Conservation (phyloP, 2,113 vertebrate species). For the Ramphastos sulfuratus region DNA sequence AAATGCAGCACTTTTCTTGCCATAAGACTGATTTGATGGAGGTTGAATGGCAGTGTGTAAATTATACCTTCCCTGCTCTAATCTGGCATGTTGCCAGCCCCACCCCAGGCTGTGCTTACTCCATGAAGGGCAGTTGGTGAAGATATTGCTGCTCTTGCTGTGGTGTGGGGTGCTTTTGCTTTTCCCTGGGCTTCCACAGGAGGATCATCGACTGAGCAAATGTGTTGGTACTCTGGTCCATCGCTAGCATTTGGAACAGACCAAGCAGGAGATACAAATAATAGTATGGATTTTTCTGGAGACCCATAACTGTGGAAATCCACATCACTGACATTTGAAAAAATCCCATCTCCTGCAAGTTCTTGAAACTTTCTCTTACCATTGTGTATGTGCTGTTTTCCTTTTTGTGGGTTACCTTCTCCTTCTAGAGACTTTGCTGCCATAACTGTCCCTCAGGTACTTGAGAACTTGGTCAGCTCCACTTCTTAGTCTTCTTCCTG, state of each 20-base stretch:
- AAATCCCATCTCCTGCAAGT: fast-evolving
- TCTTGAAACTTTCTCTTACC: background rate
- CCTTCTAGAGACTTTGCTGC: background rate
- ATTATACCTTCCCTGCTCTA: background rate
- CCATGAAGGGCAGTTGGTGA: background rate
- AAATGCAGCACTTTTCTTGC: background rate
- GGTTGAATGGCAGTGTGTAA: background rate
- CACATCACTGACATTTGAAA: background rate
- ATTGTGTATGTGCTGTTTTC: background rate
- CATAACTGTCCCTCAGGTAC: background rate
- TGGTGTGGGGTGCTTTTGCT: background rate
- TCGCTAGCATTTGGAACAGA: background rate
- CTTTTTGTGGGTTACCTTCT: background rate
- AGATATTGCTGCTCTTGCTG: background rate
- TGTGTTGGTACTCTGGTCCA: background rate
- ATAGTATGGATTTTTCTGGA: background rate
- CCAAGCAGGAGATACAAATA: background rate
- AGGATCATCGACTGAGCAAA: background rate
- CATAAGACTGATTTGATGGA: background rate
- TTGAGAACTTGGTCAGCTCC: background rate
- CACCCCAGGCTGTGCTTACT: background rate
- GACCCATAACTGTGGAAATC: background rate
- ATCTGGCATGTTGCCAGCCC: background rate
- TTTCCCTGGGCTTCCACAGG: background rate
- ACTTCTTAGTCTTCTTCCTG: fast-evolving